Evolutionary conservation across 2,113 vertebrate species (phyloP).

Genomic region (Cardinalis cardinalis): DNA sequence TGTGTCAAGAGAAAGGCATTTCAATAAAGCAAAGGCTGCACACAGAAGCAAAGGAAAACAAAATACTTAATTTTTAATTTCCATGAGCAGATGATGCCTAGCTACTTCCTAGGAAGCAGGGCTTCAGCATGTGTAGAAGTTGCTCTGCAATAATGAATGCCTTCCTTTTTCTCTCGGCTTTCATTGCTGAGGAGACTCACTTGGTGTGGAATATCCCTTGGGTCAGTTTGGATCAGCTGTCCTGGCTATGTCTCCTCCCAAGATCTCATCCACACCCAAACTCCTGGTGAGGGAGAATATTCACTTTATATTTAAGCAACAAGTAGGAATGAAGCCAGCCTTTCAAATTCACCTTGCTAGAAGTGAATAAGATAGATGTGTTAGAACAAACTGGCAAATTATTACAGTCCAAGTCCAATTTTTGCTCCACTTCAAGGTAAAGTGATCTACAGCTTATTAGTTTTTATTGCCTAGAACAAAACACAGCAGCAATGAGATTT

Average conservation of each 20-base stretch:
- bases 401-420: background rate
- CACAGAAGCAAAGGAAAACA: background rate
- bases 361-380: background rate
- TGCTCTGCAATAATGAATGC: background rate
- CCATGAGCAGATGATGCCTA: background rate
- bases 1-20: background rate
- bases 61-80: background rate
- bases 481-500: background rate
- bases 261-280: background rate
- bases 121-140: background rate
- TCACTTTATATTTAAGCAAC: background rate
- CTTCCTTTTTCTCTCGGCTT: background rate
- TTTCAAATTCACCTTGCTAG: constrained; percentile 4
- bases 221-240: background rate
- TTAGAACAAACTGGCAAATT: background rate
- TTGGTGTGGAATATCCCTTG: background rate
- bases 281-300: background rate
- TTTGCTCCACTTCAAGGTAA: constrained; percentile 15
- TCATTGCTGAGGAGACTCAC: background rate
- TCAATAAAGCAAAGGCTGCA: background rate
- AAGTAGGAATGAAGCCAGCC: background rate
- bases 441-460: background rate
- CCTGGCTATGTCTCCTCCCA: background rate
- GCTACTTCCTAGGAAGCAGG: background rate
- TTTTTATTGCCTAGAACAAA: constrained; percentile 16